Evolutionary conservation across 2,797 vertebrate species (phyloP), one percentile per base, ranked within the genome.

Genomic region (Oreortyx pictus): DNA sequence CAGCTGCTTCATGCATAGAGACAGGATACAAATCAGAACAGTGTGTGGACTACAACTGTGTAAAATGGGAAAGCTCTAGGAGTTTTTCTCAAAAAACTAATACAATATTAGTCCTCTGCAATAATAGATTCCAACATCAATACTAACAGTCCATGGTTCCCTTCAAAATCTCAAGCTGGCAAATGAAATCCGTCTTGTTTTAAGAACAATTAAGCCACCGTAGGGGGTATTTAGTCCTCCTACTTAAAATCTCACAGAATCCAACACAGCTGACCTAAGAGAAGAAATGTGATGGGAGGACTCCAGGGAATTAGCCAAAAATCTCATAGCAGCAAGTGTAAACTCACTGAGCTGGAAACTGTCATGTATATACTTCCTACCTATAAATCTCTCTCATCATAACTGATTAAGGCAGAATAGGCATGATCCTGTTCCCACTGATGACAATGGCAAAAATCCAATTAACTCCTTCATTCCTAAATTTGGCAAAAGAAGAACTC

Each of bases 261-360:
- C 65, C 79, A 85, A 84, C 77, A 73, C 80, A 90, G 81, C 83
- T 91, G 88, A 94, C 89, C 88, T 82, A 74, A 82, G 46, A 90
- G 82, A 88, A 92, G 86, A 88, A 93, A 89, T 67, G 86, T 72
- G 86, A 94, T 78, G 90, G 88, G 81, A 89, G 74, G 47, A 88
- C 86, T 84, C 81, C 75, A 84, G 89, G 75, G 86, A 94, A 96
- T 95, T 90, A 94, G 86, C 72, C 78, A 86, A 94, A 96, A 94
- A 86, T 81, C 86, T 91, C 76, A 74, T 29, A 86, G 94, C 50
- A 86, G 41, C 88, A 94, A 90, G 72, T 68, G 72, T 84, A 96
- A 92, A 92, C 65, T 88, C 88, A 64, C 3, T 92, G 94, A 93
- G 80, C 89, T 93, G 91, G 91, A 94, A 96, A 94, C 64, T 44